These are phyloP conservation scores for Cinclus mexicanus DNA, from an alignment of 2,113 vertebrate genomes.

Conservation along the genomic window DNA sequence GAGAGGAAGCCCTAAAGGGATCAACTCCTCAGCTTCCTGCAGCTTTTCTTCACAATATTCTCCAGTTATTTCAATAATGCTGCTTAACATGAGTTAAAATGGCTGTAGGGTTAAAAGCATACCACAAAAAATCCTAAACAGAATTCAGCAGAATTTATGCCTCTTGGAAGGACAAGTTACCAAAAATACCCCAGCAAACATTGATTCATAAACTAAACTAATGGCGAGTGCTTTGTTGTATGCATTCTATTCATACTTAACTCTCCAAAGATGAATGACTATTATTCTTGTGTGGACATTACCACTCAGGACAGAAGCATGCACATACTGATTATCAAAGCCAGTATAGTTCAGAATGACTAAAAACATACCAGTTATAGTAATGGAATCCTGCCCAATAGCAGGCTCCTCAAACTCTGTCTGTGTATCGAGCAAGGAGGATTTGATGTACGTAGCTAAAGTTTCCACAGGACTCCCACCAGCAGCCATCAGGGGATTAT, in stretches of 20 bases:
- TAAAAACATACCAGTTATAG: constrained; percentile 78
- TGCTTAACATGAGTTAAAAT: neutral
- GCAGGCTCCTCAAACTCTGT: constrained; percentile 76
- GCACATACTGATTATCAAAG: neutral
- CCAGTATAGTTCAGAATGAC: constrained; percentile 1
- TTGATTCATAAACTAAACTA: neutral
- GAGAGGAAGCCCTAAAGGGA: neutral
- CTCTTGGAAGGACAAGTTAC: neutral
- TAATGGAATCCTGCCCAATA: constrained; percentile 77
- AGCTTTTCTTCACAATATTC: neutral
- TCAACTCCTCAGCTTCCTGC: neutral
- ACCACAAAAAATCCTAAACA: neutral
- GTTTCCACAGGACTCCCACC: constrained; percentile 79
- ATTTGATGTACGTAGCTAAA: constrained; percentile 83
- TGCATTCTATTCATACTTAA: neutral
- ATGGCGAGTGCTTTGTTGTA: neutral
- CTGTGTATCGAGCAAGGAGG: constrained; percentile 77
- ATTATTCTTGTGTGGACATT: neutral
- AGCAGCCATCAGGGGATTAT: constrained; percentile 79
- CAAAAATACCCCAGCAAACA: neutral
- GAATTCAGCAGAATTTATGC: neutral
- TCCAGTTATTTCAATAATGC: neutral
- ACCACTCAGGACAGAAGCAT: neutral
- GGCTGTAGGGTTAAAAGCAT: neutral
- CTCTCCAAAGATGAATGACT: neutral